Conservation (phyloP, 2,113 vertebrate species). For the Cairina moschata region DNA sequence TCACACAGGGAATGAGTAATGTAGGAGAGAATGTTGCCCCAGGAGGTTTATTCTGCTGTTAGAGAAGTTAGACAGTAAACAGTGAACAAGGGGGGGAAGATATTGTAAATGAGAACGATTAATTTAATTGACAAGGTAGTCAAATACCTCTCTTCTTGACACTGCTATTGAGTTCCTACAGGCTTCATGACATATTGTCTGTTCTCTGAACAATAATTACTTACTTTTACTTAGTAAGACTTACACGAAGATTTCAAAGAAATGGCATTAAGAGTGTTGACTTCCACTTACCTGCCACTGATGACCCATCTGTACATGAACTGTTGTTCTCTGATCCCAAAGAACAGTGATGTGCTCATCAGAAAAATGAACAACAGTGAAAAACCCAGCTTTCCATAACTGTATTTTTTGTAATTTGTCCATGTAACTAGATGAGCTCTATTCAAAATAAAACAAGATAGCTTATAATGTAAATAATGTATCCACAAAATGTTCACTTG, state of each 20-base stretch:
- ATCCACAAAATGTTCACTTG: background rate
- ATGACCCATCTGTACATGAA: constrained; percentile 92
- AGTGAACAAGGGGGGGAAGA: background rate
- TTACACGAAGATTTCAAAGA: background rate
- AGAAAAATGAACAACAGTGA: constrained; percentile 88
- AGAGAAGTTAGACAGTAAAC: background rate
- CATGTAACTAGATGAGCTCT: constrained; percentile 88
- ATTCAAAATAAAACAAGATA: constrained; percentile 18
- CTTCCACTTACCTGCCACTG: constrained; percentile 87
- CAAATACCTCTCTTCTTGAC: background rate
- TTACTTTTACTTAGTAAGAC: background rate
- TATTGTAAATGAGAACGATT: background rate
- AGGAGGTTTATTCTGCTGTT: background rate
- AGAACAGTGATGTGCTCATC: constrained; percentile 87
- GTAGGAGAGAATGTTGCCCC: background rate
- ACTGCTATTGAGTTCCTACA: background rate
- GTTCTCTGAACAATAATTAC: background rate
- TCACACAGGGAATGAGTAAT: background rate
- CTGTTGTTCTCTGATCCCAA: constrained; percentile 94
- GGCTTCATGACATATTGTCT: background rate
- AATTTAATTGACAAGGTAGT: background rate
- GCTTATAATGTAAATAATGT: background rate
- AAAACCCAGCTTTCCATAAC: constrained; percentile 90
- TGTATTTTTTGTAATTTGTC: constrained; percentile 82
- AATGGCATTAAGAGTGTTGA: background rate